Evolutionary conservation across 92 coral and sea anemone genomes (phyloP), one percentile per base, ranked within the genome.

Genomic region (Siderastrea radians): DNA sequence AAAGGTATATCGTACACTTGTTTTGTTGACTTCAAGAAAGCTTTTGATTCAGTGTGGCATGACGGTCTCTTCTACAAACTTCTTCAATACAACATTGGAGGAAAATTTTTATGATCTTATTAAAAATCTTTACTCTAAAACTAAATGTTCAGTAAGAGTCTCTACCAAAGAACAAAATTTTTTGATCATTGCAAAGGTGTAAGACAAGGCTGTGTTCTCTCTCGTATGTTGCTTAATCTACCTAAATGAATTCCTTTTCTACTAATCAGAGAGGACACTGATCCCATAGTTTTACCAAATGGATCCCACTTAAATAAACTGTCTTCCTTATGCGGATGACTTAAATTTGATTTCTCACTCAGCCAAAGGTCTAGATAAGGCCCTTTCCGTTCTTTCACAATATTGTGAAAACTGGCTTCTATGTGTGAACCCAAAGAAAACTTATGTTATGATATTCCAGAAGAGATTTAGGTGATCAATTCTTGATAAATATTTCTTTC

Each of bases 281-380:
- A 81, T 75, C 80, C 85, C 26, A 65, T 60, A 63, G 50, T 44
- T 62, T 26, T 66, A 58, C 85, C 85, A 14, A 66, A 81, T 45
- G 79, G 85, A 16, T 81, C 85, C n/a, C 74, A 16, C 43, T 1
- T 81, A 49, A 81, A 66, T 81, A 49, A 81, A 66, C 26, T 63
- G 78, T 49, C 77, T 81, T 63, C 61, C 61, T 46, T 81, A 81
- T 81, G 80, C 79, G 61, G 85, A 81, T 65, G 85, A 81, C 49
- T 66, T 81, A 50, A 78, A 10, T 12, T 53, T 67, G 6, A 63
- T 81, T n/a, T 81, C 80, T 38, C 51, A 49, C 16, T 46, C 58
- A 43, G 80, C 80, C 44, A 48, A 77, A 7, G 85, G 85, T 7
- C 52, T 81, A 8, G 13, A 58, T 10, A 58, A 58, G 15, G 62